Conservation (phyloP, 1,140 invertebrate species). For the Anastrepha obliqua region DNA sequence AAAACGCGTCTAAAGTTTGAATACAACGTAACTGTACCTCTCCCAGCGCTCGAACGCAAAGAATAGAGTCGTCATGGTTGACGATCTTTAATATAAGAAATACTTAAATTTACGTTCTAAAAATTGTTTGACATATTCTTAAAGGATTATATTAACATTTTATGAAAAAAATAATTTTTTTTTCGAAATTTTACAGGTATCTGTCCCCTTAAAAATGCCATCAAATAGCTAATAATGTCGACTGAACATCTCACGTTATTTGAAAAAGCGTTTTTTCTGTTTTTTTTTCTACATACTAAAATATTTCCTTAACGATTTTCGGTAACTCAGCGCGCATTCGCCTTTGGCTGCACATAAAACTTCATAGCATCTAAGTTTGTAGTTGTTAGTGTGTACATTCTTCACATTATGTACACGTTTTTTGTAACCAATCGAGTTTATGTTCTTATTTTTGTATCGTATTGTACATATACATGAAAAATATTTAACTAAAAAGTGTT, state of each 20-base stretch:
- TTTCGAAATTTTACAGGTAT: too few species aligned
- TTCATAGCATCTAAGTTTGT: background rate
- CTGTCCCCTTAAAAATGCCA: too few species aligned
- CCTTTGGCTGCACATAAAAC: background rate
- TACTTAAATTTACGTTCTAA: too few species aligned
- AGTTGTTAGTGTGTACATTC: constrained; percentile 25
- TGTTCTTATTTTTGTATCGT: constrained; percentile 13
- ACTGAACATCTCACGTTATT: too few species aligned
- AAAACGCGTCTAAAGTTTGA: too few species aligned
- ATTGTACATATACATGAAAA: background rate
- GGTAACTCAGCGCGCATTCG: background rate
- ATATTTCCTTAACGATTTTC: constrained; percentile 31
- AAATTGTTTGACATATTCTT: too few species aligned
- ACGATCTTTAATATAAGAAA: too few species aligned
- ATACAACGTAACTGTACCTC: too few species aligned
- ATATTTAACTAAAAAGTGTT: background rate
- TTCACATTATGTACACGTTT: background rate
- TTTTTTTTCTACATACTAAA: background rate
- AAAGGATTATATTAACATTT: too few species aligned
- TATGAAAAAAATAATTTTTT: background rate
- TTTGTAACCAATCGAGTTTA: constrained; percentile 7
- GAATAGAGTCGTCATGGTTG: too few species aligned
- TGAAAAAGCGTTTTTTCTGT: background rate
- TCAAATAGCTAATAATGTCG: too few species aligned
- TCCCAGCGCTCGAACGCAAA: too few species aligned